Percentiles rank a stretch among this genome's conserved stretches.
These are phyloP conservation scores for Steinernema scapterisci DNA, from an alignment of 2,888 invertebrate genomes.

Conservation along the genomic window DNA sequence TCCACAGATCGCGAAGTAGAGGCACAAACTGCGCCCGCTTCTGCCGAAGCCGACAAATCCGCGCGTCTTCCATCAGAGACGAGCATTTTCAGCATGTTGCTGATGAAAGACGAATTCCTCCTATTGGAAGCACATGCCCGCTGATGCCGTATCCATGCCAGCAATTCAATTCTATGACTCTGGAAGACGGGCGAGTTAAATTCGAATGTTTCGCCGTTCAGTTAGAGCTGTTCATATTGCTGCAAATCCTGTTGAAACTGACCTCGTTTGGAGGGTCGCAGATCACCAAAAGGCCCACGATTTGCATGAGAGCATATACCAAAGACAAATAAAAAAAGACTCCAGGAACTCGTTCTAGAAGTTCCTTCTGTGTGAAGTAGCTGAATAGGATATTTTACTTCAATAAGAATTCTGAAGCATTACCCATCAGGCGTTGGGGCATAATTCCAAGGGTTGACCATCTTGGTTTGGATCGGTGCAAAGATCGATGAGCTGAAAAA, in stretches of 20 bases:
- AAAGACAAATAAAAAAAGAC: slow-evolving; percentile 55
- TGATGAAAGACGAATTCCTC: not conserved
- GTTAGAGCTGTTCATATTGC: not conserved
- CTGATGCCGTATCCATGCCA: slow-evolving; percentile 23
- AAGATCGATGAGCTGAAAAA: slow-evolving; percentile 61
- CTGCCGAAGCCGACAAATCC: not conserved
- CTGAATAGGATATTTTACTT: slow-evolving; percentile 36
- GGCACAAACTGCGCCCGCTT: not conserved
- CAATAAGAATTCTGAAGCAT: slow-evolving; percentile 9
- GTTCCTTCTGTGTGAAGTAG: slow-evolving; percentile 54
- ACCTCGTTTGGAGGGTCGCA: slow-evolving; percentile 65
- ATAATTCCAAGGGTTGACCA: slow-evolving; percentile 62
- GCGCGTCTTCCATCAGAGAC: not conserved
- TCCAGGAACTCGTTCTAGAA: slow-evolving; percentile 54
- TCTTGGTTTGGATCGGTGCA: slow-evolving; percentile 64
- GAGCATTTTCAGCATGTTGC: not conserved
- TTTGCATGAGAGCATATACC: slow-evolving; percentile 63
- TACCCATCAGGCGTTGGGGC: slow-evolving; percentile 61
- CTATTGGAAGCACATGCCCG: not conserved
- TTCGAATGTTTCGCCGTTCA: not conserved
- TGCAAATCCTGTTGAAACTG: slow-evolving; percentile 18
- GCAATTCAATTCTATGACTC: slow-evolving; percentile 22
- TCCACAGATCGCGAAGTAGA: not conserved
- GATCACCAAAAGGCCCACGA: slow-evolving; percentile 61
- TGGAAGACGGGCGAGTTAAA: not conserved